Percentiles rank a stretch among this genome's conserved stretches.
Conservation (phyloP, 1,140 invertebrate genomes). For the Cheumatopsyche charites region DNA sequence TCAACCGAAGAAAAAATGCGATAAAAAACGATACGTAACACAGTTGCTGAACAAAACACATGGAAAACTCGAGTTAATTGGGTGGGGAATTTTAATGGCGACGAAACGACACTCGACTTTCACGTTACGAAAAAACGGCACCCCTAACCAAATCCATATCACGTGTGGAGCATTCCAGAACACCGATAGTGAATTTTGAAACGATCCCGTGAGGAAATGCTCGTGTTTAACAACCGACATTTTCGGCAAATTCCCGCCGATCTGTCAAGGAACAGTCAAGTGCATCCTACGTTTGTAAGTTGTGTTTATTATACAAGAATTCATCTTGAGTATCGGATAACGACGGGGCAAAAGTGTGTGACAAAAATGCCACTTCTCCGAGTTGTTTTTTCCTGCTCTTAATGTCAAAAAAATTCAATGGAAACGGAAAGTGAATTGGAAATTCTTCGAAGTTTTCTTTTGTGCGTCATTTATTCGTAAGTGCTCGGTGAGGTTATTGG, state of each 20-base stretch:
- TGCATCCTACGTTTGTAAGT: slow-evolving; percentile 9
- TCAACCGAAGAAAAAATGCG: no score
- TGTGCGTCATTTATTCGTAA: no score
- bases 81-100: background rate
- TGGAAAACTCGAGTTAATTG: background rate
- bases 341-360: background rate
- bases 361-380: background rate
- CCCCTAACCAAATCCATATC: background rate
- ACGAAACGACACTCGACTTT: background rate
- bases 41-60: no score
- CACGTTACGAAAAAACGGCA: background rate
- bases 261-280: slow-evolving; percentile 14
- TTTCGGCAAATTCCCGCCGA: slow-evolving; percentile 11
- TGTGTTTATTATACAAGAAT: background rate
- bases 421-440: no score
- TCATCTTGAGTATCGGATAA: slow-evolving; percentile 16
- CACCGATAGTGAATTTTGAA: slow-evolving; percentile 3
- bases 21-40: no score
- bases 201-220: slow-evolving; percentile 7
- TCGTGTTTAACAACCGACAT: slow-evolving; percentile 30
- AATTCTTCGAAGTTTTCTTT: no score
- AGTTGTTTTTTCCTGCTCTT: background rate
- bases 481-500: no score
- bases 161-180: slow-evolving; percentile 17
- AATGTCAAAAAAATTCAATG: no score